These are phyloP conservation scores for Cryptomyrus ogoouensis DNA, from an alignment of 2,113 vertebrate species.

Conservation along the genomic window DNA sequence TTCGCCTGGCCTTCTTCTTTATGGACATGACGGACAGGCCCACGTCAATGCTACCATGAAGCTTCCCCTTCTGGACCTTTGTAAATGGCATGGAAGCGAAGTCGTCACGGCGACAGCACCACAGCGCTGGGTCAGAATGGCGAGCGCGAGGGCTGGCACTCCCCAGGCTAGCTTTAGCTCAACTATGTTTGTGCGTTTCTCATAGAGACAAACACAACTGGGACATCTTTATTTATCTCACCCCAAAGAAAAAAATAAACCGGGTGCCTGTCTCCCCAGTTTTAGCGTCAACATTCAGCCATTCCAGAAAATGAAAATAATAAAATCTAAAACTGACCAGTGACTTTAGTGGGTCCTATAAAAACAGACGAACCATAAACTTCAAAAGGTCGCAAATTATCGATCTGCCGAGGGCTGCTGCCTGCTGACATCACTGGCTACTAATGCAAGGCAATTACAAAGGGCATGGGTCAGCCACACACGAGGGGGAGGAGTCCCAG, in stretches of 20 bases:
- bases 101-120: neutral
- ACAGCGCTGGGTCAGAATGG: neutral
- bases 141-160: neutral
- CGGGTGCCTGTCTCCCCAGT: neutral
- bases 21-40: constrained; percentile 98
- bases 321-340: neutral
- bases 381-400: neutral
- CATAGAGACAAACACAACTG: neutral
- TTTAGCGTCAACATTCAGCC: neutral
- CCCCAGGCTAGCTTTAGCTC: neutral
- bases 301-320: neutral
- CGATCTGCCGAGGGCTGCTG: neutral
- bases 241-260: neutral
- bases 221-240: neutral
- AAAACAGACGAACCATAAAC: neutral
- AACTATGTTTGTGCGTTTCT: neutral
- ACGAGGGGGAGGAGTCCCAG: neutral
- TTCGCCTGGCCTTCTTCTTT: constrained; percentile 92
- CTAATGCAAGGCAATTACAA: neutral
- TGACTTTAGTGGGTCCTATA: neutral
- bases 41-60: constrained; percentile 95
- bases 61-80: constrained; percentile 95
- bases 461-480: neutral
- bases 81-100: constrained; percentile 21
- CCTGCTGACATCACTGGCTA: neutral